phyloP scores from a whole-genome alignment of 2,113 vertebrate species.

The Hyperoodon ampullatus region DNA sequence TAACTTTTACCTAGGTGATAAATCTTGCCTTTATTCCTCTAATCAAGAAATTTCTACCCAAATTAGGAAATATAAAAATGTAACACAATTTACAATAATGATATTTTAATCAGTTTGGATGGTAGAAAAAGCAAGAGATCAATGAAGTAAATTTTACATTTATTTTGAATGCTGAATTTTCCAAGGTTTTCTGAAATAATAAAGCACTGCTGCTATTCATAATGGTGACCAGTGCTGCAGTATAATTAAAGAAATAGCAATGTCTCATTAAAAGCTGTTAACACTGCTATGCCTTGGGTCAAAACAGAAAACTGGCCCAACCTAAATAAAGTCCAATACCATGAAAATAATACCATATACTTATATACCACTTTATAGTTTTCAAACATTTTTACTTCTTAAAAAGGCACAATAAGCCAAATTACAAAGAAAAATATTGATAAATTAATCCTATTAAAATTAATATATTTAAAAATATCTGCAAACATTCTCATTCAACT shows the following conservation, averaged over 20 bases:
- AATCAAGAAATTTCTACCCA: conserved; percentile 26
- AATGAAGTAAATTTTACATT: conserved; percentile 13
- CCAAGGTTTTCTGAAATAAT: conserved; percentile 24
- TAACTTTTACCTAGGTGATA: conserved; percentile 12
- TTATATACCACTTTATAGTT: background rate
- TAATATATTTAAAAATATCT: background rate
- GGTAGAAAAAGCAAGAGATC: background rate
- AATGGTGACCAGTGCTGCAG: background rate
- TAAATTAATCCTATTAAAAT: conserved; percentile 8
- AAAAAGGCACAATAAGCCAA: background rate
- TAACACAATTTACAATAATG: background rate
- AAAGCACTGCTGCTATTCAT: background rate
- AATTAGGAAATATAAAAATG: conserved; percentile 28
- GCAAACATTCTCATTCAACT: conserved; percentile 7
- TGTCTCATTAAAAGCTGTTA: conserved; percentile 31
- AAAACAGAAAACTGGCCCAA: conserved; percentile 23
- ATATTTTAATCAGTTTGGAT: background rate
- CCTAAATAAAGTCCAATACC: background rate
- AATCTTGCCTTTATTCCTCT: conserved; percentile 29
- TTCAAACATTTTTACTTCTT: conserved; percentile 27
- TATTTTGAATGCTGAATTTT: conserved; percentile 43
- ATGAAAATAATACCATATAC: background rate
- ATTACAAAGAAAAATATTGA: conserved; percentile 33
- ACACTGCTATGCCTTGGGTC: background rate
- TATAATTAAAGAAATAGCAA: conserved; percentile 18